Evolutionary conservation across 2,113 vertebrate genomes (phyloP), one percentile per base, ranked within the genome.

Genomic region (Pseudolaguvia tuberculata): DNA sequence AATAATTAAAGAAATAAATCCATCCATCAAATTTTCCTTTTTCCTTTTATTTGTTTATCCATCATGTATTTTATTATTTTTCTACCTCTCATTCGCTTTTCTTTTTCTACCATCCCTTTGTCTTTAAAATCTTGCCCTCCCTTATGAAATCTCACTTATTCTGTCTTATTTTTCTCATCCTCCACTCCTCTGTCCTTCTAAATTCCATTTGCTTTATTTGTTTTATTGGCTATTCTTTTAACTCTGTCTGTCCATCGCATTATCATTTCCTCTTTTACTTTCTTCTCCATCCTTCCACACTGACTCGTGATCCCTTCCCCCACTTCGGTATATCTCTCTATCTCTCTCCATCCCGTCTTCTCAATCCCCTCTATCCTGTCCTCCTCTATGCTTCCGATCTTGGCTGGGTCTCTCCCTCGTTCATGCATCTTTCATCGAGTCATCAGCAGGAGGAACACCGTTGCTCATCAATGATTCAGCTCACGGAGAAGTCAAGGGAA

Each of bases 381-480:
- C 71, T 42, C 15, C 45, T 29, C 53, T 68, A 31, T 73, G 52
- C 23, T 74, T 52, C 42, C 72, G 70, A 20, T 73, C 27, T 57
- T 74, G 10, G 45, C 57, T 74, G 29, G 42, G 48, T 39, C 13
- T 59, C 70, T 66, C 59, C 62, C 39, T 57, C 13, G 2, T 77
- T 78, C 70, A 73, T 78, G 63, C 65, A 78, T 78, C 77, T 78
- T 78, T 78, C 77, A 74, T 70, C 10, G 21, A 56, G 58, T 67
- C 31, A 58, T 74, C 72, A 62, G 65, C 65, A 52, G 50, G 77
- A 27, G 70, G 70, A 66, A n/a, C 21, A 61, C 25, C 29, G 18
- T n/a, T 11, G 5, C 61, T 73, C 76, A 78, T 62, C 65, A 75
- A 55, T 70, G 66, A 70, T 79, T 70, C 77, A 75, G 56, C 27